Evolutionary conservation across 2,888 invertebrate species (phyloP).

Genomic region (Eristalis pertinax): DNA sequence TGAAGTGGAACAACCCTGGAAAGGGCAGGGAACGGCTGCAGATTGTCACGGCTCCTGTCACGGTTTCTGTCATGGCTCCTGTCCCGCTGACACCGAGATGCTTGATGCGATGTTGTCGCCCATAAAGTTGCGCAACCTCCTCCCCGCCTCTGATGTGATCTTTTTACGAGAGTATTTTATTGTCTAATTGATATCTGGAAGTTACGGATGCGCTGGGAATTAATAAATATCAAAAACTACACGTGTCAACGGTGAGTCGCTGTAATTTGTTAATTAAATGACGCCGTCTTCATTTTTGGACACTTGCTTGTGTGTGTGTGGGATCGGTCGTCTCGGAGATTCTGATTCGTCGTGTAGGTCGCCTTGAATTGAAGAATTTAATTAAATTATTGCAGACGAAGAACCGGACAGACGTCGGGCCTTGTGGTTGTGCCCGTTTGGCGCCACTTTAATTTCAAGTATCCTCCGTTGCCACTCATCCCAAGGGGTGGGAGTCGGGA

Average conservation of each 20-base stretch:
- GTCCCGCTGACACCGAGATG: not conserved
- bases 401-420: not conserved
- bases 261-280: constrained; percentile 41
- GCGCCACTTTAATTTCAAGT: constrained; percentile 6
- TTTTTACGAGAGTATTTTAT: constrained; percentile 35
- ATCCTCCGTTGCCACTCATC: not conserved
- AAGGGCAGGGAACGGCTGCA: constrained; percentile 1
- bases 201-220: constrained; percentile 4
- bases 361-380: not conserved
- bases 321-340: not conserved
- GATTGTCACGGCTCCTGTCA: not conserved
- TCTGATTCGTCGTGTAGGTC: not conserved
- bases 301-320: not conserved
- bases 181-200: constrained; percentile 28
- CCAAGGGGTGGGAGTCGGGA: not conserved
- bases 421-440: not conserved
- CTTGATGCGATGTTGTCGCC: constrained; percentile 22
- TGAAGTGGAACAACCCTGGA: constrained; percentile 44
- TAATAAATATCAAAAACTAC: constrained; percentile 24
- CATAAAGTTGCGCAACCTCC: constrained; percentile 38
- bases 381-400: not conserved
- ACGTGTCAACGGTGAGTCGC: constrained; percentile 26
- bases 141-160: constrained; percentile 1
- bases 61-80: not conserved
- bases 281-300: constrained; percentile 5